Evolutionary conservation across 2,888 invertebrate species (phyloP), one percentile per base, ranked within the genome.

Genomic region (Papilio protenor): DNA sequence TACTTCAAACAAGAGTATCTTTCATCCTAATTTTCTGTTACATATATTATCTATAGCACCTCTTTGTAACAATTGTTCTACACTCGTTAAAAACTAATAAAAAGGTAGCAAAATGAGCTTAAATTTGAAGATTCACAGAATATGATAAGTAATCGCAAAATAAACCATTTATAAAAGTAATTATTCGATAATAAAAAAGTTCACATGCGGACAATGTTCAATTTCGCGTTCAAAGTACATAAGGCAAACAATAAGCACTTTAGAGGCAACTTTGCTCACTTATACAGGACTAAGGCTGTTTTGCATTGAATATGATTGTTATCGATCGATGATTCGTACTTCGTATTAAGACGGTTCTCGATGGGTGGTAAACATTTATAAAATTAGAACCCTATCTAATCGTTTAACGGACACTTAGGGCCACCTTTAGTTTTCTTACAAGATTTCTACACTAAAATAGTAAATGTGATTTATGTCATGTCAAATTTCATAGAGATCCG

Each of bases 251-350:
- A 80, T 80, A 74, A 79, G 55, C 75, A 78, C 71, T 80, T 79
- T 77, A 76, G 78, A 75, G 70, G 79, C 75, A 77, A 75, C 78
- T n/a, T 69, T 70, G 76, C 59, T 77, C 72, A 78, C 78, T 73
- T 78, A 71, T 76, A 47, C 71, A 71, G 57, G 71, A 52, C 74
- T 73, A 76, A 73, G 57, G 27, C 84, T 84, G 79, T 82, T 87
- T 88, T 87, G 87, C 87, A 87, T 87, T 86, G 84, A 85, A 86
- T 85, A 83, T 82, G 88, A 88, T 88, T 82, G 83, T 85, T 84
- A 89, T 88, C 88, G 79, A 76, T 73, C 76, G 78, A 76, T 66
- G 78, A 80, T 81, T 81, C 81, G 83, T 82, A 79, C 78, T 73
- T 73, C 76, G 80, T 81, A 82, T 82, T 80, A 81, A 82, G 80